phyloP scores from a whole-genome alignment of 2,113 vertebrate genomes.

The Girardinichthys multiradiatus region DNA sequence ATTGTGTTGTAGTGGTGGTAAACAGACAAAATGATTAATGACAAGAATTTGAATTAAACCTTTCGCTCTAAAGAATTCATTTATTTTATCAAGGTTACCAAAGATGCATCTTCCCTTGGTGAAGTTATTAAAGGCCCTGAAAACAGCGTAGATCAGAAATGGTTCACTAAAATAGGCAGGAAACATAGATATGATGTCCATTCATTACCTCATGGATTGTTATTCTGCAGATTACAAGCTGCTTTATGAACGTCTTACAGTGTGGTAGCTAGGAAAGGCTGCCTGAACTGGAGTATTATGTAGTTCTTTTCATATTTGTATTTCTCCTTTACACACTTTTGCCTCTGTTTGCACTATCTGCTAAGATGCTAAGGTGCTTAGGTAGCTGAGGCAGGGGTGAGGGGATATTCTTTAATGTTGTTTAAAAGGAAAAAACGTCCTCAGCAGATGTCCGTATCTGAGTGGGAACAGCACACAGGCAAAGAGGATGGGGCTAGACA shows the following conservation, averaged over 20 bases:
- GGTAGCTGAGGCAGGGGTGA: slow-evolving; percentile 18
- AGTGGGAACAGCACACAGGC: slow-evolving; percentile 25
- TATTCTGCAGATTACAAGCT: slow-evolving; percentile 1
- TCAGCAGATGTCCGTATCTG: slow-evolving; percentile 34
- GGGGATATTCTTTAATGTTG: slow-evolving; percentile 12
- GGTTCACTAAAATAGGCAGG: not conserved
- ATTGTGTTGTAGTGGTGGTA: not conserved
- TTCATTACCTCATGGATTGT: not conserved
- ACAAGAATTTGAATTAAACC: not conserved
- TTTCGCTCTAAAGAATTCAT: not conserved
- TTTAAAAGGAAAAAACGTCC: slow-evolving; percentile 23
- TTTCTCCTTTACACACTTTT: slow-evolving; percentile 3
- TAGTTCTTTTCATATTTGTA: slow-evolving; percentile 8
- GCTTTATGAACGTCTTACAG: slow-evolving; percentile 3
- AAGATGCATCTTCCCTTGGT: not conserved
- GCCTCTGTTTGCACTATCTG: slow-evolving; percentile 10
- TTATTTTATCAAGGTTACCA: not conserved
- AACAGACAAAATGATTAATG: not conserved
- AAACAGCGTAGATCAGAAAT: not conserved
- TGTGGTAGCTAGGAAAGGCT: not conserved
- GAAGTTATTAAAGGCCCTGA: not conserved
- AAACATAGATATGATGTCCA: not conserved
- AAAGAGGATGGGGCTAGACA: slow-evolving; percentile 29
- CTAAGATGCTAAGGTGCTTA: slow-evolving; percentile 22
- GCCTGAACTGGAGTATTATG: not conserved